These are phyloP conservation scores for Orbicella faveolata DNA, from an alignment of 64 coral and sea anemone species.

Conservation along the genomic window DNA sequence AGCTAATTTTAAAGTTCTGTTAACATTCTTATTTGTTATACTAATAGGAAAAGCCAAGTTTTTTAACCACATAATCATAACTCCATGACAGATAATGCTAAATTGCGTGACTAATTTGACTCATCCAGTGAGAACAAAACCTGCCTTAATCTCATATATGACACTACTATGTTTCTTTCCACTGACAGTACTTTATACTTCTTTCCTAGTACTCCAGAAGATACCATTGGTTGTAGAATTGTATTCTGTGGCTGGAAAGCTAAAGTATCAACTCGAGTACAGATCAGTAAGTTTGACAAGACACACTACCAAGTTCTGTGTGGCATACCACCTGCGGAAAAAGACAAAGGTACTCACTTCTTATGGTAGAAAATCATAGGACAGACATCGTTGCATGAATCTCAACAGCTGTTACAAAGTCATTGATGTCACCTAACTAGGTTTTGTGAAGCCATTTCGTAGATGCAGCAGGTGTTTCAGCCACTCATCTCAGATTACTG, in stretches of 20 bases:
- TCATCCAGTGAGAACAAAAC: neutral
- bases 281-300: slow-evolving; percentile 79
- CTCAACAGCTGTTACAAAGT: neutral
- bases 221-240: slow-evolving; percentile 59
- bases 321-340: slow-evolving; percentile 73
- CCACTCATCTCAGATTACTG: no score
- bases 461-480: no score
- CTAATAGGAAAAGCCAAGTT: no score
- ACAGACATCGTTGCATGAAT: no score
- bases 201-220: slow-evolving; percentile 44
- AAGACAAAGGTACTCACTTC: neutral
- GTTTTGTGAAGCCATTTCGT: no score
- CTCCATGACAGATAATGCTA: no score
- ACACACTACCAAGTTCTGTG: slow-evolving; percentile 75
- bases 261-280: slow-evolving; percentile 72
- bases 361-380: no score
- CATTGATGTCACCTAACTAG: no score
- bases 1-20: no score
- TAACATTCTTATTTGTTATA: no score
- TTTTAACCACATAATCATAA: no score
- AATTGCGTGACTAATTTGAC: neutral
- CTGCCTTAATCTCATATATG: no score
- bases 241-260: slow-evolving; percentile 94
- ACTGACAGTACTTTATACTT: neutral
- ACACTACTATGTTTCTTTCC: neutral